These are phyloP conservation scores for Heptranchias perlo DNA, from an alignment of 2,113 vertebrate genomes.

Conservation along the genomic window DNA sequence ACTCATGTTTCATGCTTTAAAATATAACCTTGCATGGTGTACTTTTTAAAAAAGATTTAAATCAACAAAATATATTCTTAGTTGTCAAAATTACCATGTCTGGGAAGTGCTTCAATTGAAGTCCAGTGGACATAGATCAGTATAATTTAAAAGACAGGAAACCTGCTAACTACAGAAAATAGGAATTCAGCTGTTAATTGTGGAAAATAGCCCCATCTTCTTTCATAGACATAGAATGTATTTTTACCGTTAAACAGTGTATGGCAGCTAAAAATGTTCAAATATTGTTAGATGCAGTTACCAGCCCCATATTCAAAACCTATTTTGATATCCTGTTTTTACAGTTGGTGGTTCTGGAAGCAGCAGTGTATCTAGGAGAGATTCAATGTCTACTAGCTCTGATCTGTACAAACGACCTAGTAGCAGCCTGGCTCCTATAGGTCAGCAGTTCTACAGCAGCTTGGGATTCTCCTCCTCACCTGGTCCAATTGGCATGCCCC, in stretches of 20 bases:
- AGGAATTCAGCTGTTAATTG: background rate
- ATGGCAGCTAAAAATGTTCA: background rate
- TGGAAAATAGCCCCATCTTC: background rate
- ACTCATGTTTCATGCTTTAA: background rate
- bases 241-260: background rate
- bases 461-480: slow-evolving; percentile 96
- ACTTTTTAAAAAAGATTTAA: background rate
- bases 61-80: background rate
- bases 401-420: slow-evolving; percentile 93
- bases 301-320: no score
- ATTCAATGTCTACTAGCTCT: slow-evolving; percentile 89
- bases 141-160: background rate
- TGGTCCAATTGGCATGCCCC: slow-evolving; percentile 91
- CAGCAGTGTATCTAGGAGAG: slow-evolving; percentile 90
- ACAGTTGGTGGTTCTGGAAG: slow-evolving; percentile 89
- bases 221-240: background rate
- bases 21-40: background rate
- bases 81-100: background rate
- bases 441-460: slow-evolving; percentile 96
- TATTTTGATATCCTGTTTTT: slow-evolving; percentile 45
- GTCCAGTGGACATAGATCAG: background rate
- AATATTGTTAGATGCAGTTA: background rate
- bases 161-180: background rate
- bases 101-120: background rate
- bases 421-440: slow-evolving; percentile 92